Base-by-base conservation (phyloP, 1,140 invertebrate species). In the Bacillus rossius region DNA sequence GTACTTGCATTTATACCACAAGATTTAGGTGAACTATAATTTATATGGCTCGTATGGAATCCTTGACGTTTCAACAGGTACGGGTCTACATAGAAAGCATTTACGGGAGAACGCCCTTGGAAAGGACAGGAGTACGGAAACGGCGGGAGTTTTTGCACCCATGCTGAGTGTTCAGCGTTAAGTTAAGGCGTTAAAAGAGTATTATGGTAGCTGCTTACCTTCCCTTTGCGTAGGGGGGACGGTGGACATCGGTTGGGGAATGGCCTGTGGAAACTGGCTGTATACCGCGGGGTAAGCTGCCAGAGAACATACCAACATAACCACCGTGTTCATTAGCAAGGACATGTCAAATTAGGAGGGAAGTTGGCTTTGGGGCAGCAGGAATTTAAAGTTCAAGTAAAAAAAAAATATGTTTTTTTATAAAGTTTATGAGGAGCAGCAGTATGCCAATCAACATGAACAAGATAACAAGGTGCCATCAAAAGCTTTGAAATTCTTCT, bases 231-330 rank as follows among this genome's bases (percentile, higher is more conserved):
- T 86, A 59, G 91, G 87, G 67, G 91, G 88, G 74, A 94, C 88
- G 67, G 91, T 87, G 68, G 89, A 87, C 80, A 94, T 86, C 74
- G 92, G 91, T 77, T 92, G 91, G 71, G 91, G 87, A 71, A 96
- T 88, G 71, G 92, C 89, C 84, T 96, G 93, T 78, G 94, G 91
- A 80, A 94, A 93, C 84, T 95, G 92, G 73, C 91, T 89, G 81
- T 95, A 96, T 73, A 94, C 90, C 77, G 92, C 88, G 74, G 93
- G 91, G 78, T 94, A 95, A 78, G 92, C 91, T 88, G 90, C 84
- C 83, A 82, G 85, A 57, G 55, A 57, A 57, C 55, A 57, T 40
- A 57, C 25, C 47, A 57, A 34, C 47, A 57, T 57, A 63, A 79
- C 79, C 73, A 77, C 74, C 20, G 20, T 37, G 29, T 34, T 50